Percentiles rank a stretch among this genome's conserved stretches.
These are phyloP conservation scores for Neosilurus hyrtlii DNA, from an alignment of 2,797 vertebrate genomes.

Conservation along the genomic window DNA sequence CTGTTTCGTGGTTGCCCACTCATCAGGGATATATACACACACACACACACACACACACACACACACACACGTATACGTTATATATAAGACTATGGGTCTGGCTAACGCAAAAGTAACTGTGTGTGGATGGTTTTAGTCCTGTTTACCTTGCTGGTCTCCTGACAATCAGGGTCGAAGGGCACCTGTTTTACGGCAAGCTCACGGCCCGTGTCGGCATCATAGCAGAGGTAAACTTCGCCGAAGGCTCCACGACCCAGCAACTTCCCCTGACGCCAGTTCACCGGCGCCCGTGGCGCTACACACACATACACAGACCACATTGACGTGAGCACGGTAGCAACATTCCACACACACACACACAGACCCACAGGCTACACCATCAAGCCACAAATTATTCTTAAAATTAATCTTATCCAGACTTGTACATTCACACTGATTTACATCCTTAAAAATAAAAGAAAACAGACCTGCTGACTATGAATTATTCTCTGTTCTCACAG, in stretches of 20 bases:
- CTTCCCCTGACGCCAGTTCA: slow-evolving; percentile 92
- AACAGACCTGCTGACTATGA: neutral
- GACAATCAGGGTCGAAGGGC: slow-evolving; percentile 87
- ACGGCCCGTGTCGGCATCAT: slow-evolving; percentile 86
- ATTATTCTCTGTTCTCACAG: slow-evolving; percentile 17
- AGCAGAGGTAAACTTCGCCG: slow-evolving; percentile 91
- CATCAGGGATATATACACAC: too few species aligned
- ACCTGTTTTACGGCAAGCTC: slow-evolving; percentile 92
- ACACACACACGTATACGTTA: too few species aligned
- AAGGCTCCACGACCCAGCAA: slow-evolving; percentile 88
- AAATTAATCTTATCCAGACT: slow-evolving; percentile 17
- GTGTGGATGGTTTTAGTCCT: neutral
- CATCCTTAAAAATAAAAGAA: slow-evolving; percentile 6
- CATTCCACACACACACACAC: slow-evolving; percentile 25
- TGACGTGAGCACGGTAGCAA: slow-evolving; percentile 55
- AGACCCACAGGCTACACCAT: slow-evolving; percentile 43
- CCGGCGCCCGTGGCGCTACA: slow-evolving; percentile 84
- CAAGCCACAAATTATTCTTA: slow-evolving; percentile 28
- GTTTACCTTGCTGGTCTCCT: slow-evolving; percentile 90
- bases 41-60: too few species aligned
- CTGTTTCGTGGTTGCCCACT: too few species aligned
- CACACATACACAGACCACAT: slow-evolving; percentile 43
- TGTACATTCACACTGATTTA: slow-evolving; percentile 31
- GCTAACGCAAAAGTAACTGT: neutral
- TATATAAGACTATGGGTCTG: neutral